Evolutionary conservation across 2,888 invertebrate genomes (phyloP).

Genomic region (Agriopis aurantiaria): DNA sequence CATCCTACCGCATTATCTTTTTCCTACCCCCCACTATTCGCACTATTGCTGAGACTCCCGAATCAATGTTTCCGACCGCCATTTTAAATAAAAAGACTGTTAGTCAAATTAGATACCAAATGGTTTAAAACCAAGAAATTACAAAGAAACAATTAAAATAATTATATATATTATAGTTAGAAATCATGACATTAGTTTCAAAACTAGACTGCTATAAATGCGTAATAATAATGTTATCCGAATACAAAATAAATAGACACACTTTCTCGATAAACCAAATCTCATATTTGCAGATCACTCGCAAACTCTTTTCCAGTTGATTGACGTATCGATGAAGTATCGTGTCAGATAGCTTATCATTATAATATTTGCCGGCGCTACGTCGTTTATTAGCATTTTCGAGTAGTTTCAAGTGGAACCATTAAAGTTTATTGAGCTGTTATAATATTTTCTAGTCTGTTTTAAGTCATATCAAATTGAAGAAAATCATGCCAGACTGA

Average conservation of each 20-base stretch:
- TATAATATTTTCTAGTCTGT: constrained; percentile 14
- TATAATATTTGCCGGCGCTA: constrained; percentile 52
- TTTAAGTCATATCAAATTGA: constrained; percentile 8
- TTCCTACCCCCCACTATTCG: too few relatives aligned
- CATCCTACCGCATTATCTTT: too few relatives aligned
- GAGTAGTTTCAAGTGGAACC: constrained; percentile 58
- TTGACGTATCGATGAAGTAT: constrained; percentile 55
- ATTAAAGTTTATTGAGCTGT: constrained; percentile 48
- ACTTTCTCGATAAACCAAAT: constrained; percentile 18
- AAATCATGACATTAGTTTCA: too few relatives aligned
- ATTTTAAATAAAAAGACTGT: too few relatives aligned
- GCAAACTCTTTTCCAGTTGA: constrained; percentile 43
- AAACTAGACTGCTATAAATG: too few relatives aligned
- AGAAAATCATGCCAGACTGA: constrained; percentile 20
- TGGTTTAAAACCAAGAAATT: too few relatives aligned
- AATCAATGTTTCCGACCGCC: too few relatives aligned
- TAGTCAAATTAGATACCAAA: too few relatives aligned
- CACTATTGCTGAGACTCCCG: too few relatives aligned
- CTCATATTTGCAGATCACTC: constrained; percentile 37
- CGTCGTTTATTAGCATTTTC: constrained; percentile 66
- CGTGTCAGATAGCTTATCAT: constrained; percentile 56
- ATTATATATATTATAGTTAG: too few relatives aligned
- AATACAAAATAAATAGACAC: not conserved
- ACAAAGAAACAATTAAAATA: too few relatives aligned
- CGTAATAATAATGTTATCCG: too few relatives aligned